phyloP scores from a whole-genome alignment of 2,113 vertebrate species.

The Phocoena sinus region DNA sequence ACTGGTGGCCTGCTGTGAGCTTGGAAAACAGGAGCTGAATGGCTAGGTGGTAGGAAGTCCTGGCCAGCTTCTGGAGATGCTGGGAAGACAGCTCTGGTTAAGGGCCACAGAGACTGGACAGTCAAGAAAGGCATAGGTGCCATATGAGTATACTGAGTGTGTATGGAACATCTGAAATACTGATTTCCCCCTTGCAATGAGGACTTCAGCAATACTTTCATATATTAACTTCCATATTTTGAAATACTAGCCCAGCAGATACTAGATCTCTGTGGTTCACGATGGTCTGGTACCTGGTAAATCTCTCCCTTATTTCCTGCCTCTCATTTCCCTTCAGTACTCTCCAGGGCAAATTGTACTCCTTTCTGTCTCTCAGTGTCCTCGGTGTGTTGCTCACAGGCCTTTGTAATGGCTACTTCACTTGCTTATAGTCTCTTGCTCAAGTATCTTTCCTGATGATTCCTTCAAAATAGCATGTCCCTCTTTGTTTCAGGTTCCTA shows the following conservation, averaged over 20 bases:
- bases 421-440: background rate
- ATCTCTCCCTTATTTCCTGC: background rate
- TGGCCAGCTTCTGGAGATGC: background rate
- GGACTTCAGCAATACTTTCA: background rate
- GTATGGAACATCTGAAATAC: background rate
- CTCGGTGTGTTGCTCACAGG: fast-evolving
- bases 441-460: background rate
- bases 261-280: background rate
- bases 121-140: background rate
- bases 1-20: background rate
- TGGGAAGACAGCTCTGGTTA: background rate
- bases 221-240: background rate
- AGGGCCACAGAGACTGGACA: background rate
- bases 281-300: background rate
- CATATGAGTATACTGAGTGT: fast-evolving
- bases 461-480: background rate
- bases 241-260: background rate
- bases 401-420: background rate
- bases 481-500: background rate
- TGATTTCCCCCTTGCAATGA: background rate
- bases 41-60: background rate
- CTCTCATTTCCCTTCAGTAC: background rate
- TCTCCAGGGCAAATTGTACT: background rate
- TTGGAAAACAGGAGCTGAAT: background rate
- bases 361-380: background rate